Evolutionary conservation across 2,888 invertebrate species (phyloP), one percentile per base, ranked within the genome.

Genomic region (Perdita meconis): DNA sequence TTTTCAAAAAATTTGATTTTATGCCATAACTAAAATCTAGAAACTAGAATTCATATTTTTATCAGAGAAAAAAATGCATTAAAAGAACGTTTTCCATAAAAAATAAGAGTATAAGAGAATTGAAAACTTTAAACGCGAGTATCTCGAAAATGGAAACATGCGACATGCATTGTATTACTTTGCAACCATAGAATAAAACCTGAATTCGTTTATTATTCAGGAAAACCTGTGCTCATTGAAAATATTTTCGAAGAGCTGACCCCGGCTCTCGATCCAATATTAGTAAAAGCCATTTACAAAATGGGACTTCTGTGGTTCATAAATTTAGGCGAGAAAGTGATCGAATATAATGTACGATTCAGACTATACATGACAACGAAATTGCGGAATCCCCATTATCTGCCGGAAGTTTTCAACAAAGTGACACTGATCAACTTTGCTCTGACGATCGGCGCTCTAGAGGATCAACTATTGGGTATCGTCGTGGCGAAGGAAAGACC

Each of bases 161-260:
- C n/a, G n/a, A n/a, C n/a, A n/a, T n/a, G n/a, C n/a, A n/a, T n/a
- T n/a, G n/a, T n/a, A n/a, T n/a, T n/a, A n/a, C n/a, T n/a, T n/a
- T n/a, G n/a, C n/a, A n/a, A n/a, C n/a, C n/a, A n/a, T n/a, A n/a
- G n/a, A n/a, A n/a, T n/a, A n/a, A n/a, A n/a, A n/a, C n/a, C n/a
- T n/a, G n/a, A n/a, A n/a, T n/a, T n/a, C n/a, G n/a, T n/a, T n/a
- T n/a, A n/a, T 59, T 59, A 19, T 61, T n/a, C 55, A 90, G 91
- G 91, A n/a, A 95, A 95, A 89, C 97, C 97, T 0, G 90, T 95
- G 34, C 89, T 95, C n/a, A 88, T 95, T 67, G 95, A 95, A 88
- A 94, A 94, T 77, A 90, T 95, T n/a, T 93, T 93, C 55, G 91
- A 93, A 80, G 93, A 94, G 24, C 87, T 95, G 53, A 94, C 94